Evolutionary conservation across 1,140 invertebrate genomes (phyloP), one percentile per base, ranked within the genome.

Genomic region (Chlorops oryzae): DNA sequence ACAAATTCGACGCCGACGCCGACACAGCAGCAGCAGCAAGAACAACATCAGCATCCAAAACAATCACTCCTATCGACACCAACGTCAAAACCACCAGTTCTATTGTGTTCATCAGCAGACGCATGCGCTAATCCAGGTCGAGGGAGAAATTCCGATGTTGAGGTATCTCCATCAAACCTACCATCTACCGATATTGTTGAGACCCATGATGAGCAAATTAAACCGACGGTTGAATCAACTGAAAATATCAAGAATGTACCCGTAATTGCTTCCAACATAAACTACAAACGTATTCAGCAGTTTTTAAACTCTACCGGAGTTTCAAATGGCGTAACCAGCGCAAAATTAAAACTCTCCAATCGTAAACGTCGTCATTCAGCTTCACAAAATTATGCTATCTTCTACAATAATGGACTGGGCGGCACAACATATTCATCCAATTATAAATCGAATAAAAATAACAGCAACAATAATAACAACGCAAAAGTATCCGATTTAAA

Each of bases 291-390:
- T 17, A 37, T 24, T 13, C 34, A 35, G 9, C 23, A 18, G 17
- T 15, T 18, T 49, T 21, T 18, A 7, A 39, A 39, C 25, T 28
- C 15, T 17, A 34, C 39, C 21, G 15, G 20, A 17, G 39, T 20
- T 23, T n/a, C n/a, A n/a, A n/a, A n/a, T n/a, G n/a, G n/a, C n/a
- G n/a, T n/a, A n/a, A n/a, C n/a, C n/a, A n/a, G n/a, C n/a, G n/a
- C n/a, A n/a, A n/a, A n/a, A n/a, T n/a, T n/a, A n/a, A n/a, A n/a
- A n/a, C n/a, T 41, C 9, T 32, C 25, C n/a, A 53, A 57, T 47
- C 58, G 58, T 7, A 59, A 59, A 28, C 50, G 58, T 21, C 46
- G 58, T 9, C 58, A 59, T 46, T 59, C 58, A 37, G 55, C 57
- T 27, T 59, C 55, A 24, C 58, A 59, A 51, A 59, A 55, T 47